These are phyloP conservation scores for Silurus asotus DNA, from an alignment of 2,113 vertebrate genomes.

Conservation along the genomic window DNA sequence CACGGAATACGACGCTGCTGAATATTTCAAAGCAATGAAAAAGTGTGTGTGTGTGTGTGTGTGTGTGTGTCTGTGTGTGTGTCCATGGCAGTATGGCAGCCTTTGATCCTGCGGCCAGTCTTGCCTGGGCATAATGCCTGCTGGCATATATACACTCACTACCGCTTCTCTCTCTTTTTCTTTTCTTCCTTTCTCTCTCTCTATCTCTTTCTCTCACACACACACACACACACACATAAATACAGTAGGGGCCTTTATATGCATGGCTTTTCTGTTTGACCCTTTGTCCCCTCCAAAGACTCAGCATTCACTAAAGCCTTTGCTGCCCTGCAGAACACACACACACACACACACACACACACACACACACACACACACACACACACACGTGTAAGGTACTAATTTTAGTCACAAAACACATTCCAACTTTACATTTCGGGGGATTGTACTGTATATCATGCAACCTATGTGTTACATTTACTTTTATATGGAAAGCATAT, in stretches of 20 bases:
- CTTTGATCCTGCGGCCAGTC: constrained; percentile 36
- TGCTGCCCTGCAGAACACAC: not conserved
- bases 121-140: constrained; percentile 24
- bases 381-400: too few species aligned
- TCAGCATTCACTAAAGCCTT: constrained; percentile 9
- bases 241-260: constrained; percentile 16
- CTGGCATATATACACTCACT: constrained; percentile 6
- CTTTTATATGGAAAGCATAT: not conserved
- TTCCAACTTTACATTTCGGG: too few species aligned
- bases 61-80: constrained; percentile 8
- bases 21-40: constrained; percentile 1
- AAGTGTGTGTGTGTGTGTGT: constrained; percentile 23
- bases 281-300: constrained; percentile 14
- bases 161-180: not conserved
- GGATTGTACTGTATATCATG: not conserved
- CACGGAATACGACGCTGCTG: not conserved
- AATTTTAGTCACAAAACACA: too few species aligned
- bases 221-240: not conserved
- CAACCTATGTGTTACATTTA: not conserved
- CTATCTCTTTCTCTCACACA: not conserved
- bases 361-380: too few species aligned
- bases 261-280: constrained; percentile 22
- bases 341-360: not conserved
- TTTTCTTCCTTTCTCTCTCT: not conserved
- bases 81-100: constrained; percentile 10